A percentile compares a stretch with the other conserved stretches of the same genome.
These are phyloP conservation scores for Seriola rivoliana DNA, from an alignment of 2,113 vertebrate species.

Conservation along the genomic window DNA sequence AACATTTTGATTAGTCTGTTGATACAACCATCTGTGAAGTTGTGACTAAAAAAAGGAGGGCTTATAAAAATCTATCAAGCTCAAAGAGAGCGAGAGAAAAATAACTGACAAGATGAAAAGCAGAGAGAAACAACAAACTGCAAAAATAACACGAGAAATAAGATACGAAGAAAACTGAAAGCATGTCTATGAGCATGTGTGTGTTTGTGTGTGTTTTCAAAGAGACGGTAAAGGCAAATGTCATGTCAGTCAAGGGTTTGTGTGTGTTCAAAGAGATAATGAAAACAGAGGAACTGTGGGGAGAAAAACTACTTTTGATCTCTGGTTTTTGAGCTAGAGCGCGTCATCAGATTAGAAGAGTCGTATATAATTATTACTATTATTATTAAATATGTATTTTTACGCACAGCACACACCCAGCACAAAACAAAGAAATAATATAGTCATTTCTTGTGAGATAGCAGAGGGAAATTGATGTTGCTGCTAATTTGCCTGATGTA, in stretches of 20 bases:
- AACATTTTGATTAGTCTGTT: conserved; percentile 42
- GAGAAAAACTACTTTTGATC: conserved; percentile 14
- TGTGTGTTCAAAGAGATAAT: conserved; percentile 28
- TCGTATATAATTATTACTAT: background rate
- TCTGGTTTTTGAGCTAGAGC: background rate
- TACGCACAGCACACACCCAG: background rate
- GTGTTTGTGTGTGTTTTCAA: conserved; percentile 25
- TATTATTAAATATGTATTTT: conserved; percentile 30
- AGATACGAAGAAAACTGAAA: background rate
- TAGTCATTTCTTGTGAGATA: background rate
- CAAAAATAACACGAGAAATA: conserved; percentile 3
- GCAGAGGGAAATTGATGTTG: background rate
- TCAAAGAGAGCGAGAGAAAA: conserved; percentile 11
- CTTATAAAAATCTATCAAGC: conserved; percentile 28
- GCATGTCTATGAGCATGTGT: background rate
- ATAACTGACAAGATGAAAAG: conserved; percentile 13
- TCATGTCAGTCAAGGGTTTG: conserved; percentile 8
- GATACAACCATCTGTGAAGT: conserved; percentile 15
- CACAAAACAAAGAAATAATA: background rate
- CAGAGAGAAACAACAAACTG: conserved; percentile 9
- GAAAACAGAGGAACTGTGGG: background rate
- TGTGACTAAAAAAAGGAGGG: background rate
- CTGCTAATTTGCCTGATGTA: conserved; percentile 11
- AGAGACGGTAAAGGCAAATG: background rate
- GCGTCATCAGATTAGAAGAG: conserved; percentile 6